Evolutionary conservation across 2,113 vertebrate species (phyloP), one percentile per base, ranked within the genome.

Genomic region (Garra rufa): DNA sequence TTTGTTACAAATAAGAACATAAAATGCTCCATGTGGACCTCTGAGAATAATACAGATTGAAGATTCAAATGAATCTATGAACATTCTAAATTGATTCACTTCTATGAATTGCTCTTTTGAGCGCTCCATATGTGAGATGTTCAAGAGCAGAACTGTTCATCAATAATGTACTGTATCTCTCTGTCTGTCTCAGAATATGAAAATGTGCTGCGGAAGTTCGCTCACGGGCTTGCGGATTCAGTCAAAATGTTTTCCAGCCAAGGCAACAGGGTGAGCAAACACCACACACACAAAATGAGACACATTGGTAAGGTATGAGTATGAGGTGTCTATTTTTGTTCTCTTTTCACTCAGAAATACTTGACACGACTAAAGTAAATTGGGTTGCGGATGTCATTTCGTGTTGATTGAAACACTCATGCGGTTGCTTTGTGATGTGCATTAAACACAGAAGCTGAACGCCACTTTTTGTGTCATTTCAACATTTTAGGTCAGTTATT

Each of bases 221-320:
- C 89, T 30, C 93, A 95, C 34, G 95, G 94, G 84, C 96, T 97
- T 1, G 88, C 92, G 0, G 96, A 97, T 1, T 94, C 95, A 0
- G 95, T 96, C 4, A 95, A 96, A 79, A 96, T 94, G 83, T 93
- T 94, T 57, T 96, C 95, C 87, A 95, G 63, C 2, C 95, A 97
- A 19, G 96, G 96, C 86, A 96, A 96, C 90, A 91, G 96, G 93
- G 97, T 98, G 85, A 94, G 94, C 83, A 8, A 30, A 2, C 43
- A 19, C 34, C 26, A 57, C 52, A 65, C 67, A 74, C 77, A 24
- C 46, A 82, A n/a, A n/a, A n/a, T n/a, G n/a, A n/a, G n/a, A 50
- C 5, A 6, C 28, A 17, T 17, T 65, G 63, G 17, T 67, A 19
- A 34, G 1, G 28, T 34, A 15, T 19, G 30, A 38, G 28, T 34